These are phyloP conservation scores for Rhagonycha lutea DNA, from an alignment of 2,888 invertebrate species.

Conservation along the genomic window DNA sequence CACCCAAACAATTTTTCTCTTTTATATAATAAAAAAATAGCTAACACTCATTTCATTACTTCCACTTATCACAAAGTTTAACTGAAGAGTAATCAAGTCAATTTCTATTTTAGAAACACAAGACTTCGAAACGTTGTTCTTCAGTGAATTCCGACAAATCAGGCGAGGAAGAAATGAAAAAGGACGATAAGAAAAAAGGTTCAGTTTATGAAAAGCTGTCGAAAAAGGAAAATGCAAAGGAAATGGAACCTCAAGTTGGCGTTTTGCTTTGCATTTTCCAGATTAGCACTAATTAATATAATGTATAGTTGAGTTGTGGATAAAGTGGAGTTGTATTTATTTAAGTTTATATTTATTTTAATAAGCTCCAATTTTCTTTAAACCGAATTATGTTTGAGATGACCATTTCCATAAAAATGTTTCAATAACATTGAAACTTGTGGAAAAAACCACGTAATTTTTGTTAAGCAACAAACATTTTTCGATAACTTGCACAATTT, in stretches of 20 bases:
- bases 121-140: conserved; percentile 3
- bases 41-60: too few species aligned
- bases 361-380: not conserved
- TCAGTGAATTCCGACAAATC: conserved; percentile 18
- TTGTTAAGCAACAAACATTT: too few species aligned
- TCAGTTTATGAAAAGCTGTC: not conserved
- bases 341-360: not conserved
- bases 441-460: too few species aligned
- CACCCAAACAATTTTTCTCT: too few species aligned
- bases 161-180: conserved; percentile 34
- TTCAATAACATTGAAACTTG: too few species aligned
- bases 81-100: not conserved
- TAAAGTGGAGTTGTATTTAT: not conserved
- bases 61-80: too few species aligned
- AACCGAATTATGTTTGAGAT: not conserved
- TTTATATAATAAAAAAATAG: too few species aligned
- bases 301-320: not conserved
- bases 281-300: conserved; percentile 43
- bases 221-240: conserved; percentile 22
- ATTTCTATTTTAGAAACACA: conserved; percentile 14
- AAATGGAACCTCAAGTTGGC: conserved; percentile 59
- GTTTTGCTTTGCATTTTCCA: too few species aligned
- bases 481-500: too few species aligned
- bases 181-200: conserved; percentile 16
- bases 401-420: too few species aligned